Evolutionary conservation across 2,797 vertebrate genomes (phyloP).

Genomic region (Betta splendens): DNA sequence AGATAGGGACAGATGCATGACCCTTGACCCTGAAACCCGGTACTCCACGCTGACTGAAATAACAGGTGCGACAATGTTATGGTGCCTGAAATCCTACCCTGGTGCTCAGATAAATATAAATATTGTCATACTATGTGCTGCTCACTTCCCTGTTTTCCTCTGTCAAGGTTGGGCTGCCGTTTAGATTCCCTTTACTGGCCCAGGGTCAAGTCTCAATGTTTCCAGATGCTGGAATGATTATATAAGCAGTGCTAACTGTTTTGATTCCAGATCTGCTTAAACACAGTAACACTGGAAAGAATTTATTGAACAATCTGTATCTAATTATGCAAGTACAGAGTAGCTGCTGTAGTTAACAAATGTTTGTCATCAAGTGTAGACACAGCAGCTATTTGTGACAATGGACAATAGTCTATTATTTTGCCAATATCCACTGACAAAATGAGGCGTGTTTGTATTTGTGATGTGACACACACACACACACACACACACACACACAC

Average conservation of each 20-base stretch:
- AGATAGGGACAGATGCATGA: conserved; percentile 42
- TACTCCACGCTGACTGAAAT: conserved; percentile 72
- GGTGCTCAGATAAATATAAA: conserved; percentile 79
- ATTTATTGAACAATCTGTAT: conserved; percentile 37
- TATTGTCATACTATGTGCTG: conserved; percentile 64
- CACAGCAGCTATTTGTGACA: conserved; percentile 3
- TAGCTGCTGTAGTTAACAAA: conserved; percentile 8
- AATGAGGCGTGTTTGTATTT: not conserved
- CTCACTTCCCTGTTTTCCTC: conserved; percentile 54
- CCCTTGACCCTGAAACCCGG: conserved; percentile 74
- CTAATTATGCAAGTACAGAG: conserved; percentile 29
- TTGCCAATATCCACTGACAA: not conserved
- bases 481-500: too few relatives aligned
- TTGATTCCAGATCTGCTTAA: conserved; percentile 30
- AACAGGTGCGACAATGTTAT: conserved; percentile 73
- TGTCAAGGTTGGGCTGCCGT: conserved; percentile 44
- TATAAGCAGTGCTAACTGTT: conserved; percentile 41
- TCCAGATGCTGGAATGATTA: conserved; percentile 62
- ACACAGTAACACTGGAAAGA: conserved; percentile 41
- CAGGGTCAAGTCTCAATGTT: conserved; percentile 40
- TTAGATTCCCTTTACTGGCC: conserved; percentile 38
- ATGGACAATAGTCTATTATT: not conserved
- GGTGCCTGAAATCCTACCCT: conserved; percentile 84
- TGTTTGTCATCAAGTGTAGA: not conserved
- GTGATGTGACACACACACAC: conserved; percentile 1